Percentiles rank a stretch among this genome's conserved stretches.
Evolutionary conservation across 2,797 vertebrate species (phyloP).

Genomic region (Lophotriccus pileatus): DNA sequence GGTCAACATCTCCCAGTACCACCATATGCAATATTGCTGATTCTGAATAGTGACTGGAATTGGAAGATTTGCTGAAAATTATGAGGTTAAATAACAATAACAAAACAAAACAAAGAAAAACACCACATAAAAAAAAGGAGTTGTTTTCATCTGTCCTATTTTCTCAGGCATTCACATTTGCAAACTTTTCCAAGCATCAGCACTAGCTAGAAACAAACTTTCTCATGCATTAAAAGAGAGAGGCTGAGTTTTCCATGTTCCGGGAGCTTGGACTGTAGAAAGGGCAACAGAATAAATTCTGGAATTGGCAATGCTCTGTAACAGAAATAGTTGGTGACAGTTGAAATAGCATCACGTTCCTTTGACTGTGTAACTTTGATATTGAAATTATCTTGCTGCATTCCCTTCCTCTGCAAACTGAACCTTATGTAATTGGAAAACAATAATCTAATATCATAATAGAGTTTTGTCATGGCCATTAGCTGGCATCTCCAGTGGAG

Average conservation of each 20-base stretch:
- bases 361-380: constrained; percentile 4
- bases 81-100: background rate
- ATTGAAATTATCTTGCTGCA: background rate
- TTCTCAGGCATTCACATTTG: background rate
- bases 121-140: background rate
- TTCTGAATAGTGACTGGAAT: background rate
- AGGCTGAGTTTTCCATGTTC: background rate
- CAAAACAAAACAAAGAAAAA: background rate
- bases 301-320: background rate
- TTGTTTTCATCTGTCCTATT: background rate
- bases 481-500: background rate
- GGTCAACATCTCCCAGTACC: background rate
- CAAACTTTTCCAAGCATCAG: background rate
- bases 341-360: background rate
- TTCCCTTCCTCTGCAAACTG: background rate
- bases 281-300: background rate
- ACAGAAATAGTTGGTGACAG: background rate
- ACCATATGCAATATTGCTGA: background rate
- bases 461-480: background rate
- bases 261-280: background rate
- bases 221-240: background rate
- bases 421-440: constrained; percentile 23
- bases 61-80: background rate
- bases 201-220: background rate
- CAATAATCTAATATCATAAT: constrained; percentile 1